These are phyloP conservation scores for Chelonoidis abingdonii DNA, from an alignment of 2,113 vertebrate genomes.

Conservation along the genomic window DNA sequence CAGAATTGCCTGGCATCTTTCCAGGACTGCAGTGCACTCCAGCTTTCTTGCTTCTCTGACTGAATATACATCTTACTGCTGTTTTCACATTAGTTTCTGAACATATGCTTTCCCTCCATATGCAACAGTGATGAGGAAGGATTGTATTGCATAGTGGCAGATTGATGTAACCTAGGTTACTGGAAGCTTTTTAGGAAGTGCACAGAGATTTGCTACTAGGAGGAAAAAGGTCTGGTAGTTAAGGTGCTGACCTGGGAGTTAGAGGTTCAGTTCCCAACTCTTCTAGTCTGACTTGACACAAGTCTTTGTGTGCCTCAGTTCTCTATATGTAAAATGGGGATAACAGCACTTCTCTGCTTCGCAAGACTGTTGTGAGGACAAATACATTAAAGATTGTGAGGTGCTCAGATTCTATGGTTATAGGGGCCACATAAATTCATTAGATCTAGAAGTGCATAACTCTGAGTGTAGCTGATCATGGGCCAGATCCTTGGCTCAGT, in stretches of 20 bases:
- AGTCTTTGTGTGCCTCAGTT: not conserved
- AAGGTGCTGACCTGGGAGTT: not conserved
- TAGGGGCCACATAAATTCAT: not conserved
- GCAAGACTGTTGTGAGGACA: too few species aligned
- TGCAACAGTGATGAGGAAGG: too few species aligned
- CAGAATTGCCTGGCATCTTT: not conserved
- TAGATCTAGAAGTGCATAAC: not conserved
- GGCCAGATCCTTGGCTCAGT: not conserved
- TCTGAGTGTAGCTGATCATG: not conserved
- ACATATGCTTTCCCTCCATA: not conserved
- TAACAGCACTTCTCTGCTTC: not conserved
- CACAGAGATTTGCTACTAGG: not conserved
- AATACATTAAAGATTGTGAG: not conserved
- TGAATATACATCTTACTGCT: not conserved
- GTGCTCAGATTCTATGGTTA: too few species aligned
- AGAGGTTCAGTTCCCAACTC: not conserved
- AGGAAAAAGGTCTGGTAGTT: not conserved
- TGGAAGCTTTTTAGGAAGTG: not conserved
- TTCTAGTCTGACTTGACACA: not conserved
- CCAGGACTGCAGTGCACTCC: too few species aligned
- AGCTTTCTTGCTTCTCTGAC: not conserved
- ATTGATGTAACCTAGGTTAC: too few species aligned
- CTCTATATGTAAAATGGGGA: not conserved
- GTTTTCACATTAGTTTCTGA: not conserved
- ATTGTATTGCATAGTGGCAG: too few species aligned